Evolutionary conservation across 2,888 invertebrate species (phyloP).

Genomic region (Agrotis exclamationis): DNA sequence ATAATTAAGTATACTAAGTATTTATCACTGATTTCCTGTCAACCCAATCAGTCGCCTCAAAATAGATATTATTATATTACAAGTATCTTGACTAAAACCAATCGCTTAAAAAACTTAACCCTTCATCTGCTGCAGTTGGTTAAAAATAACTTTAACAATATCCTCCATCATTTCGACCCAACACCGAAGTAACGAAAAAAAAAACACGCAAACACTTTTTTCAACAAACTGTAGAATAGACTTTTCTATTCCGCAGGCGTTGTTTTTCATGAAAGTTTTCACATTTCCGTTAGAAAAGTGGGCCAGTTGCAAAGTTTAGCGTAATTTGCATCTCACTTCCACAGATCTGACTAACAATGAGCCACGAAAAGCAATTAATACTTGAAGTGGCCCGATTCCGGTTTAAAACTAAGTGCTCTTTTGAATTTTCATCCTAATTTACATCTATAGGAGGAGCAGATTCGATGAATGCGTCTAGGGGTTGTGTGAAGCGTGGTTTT

Average conservation of each 20-base stretch:
- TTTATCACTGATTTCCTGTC: no score
- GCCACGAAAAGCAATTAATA: conserved; percentile 90
- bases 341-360: conserved; percentile 89
- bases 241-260: conserved; percentile 77
- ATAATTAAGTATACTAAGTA: no score
- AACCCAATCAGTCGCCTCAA: no score
- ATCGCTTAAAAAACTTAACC: not conserved
- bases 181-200: conserved; percentile 13
- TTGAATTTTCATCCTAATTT: conserved; percentile 86
- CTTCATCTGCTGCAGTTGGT: no score
- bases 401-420: conserved; percentile 89
- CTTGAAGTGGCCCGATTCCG: conserved; percentile 88
- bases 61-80: no score
- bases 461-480: conserved; percentile 66
- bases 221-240: conserved; percentile 68
- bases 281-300: conserved; percentile 88
- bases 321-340: conserved; percentile 89
- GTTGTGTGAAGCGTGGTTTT: conserved; percentile 52
- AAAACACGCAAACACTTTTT: conserved; percentile 42
- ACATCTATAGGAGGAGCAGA: conserved; percentile 76
- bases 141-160: not conserved
- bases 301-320: conserved; percentile 86
- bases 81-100: not conserved
- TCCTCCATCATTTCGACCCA: not conserved
- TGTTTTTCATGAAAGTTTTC: conserved; percentile 86